A percentile compares a stretch with the other conserved stretches of the same genome.
These are phyloP conservation scores for Alloplasta piceator DNA, from an alignment of 2,888 invertebrate genomes.

Conservation along the genomic window DNA sequence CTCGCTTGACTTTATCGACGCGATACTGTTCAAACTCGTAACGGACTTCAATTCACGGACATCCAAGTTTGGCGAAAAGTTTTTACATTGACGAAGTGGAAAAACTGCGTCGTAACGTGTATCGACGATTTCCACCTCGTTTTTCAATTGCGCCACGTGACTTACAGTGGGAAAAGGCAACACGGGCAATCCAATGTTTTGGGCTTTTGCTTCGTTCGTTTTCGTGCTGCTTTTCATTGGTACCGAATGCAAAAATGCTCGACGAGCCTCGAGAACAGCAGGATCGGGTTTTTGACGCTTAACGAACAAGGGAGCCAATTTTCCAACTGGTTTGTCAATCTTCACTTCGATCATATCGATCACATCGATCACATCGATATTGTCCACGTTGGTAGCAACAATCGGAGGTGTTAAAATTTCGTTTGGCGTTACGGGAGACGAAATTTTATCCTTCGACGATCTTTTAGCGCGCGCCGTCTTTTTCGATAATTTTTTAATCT, in stretches of 20 bases:
- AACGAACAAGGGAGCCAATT: slow-evolving; percentile 88
- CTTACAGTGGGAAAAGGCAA: slow-evolving; percentile 86
- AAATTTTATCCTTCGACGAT: neutral
- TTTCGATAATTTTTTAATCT: slow-evolving; percentile 30
- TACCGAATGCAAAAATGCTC: slow-evolving; percentile 89
- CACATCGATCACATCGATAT: neutral
- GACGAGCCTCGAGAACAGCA: slow-evolving; percentile 86
- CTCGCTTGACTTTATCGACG: slow-evolving; percentile 20
- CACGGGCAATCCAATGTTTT: slow-evolving; percentile 29
- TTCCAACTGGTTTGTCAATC: slow-evolving; percentile 73
- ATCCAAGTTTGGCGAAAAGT: slow-evolving; percentile 66
- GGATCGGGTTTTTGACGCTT: slow-evolving; percentile 85
- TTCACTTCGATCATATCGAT: slow-evolving; percentile 58
- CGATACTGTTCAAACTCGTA: slow-evolving; percentile 51
- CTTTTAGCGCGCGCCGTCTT: slow-evolving; percentile 21
- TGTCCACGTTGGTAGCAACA: neutral
- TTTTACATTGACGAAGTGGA: slow-evolving; percentile 52
- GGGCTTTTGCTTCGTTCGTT: slow-evolving; percentile 84
- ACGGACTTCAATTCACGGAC: slow-evolving; percentile 67
- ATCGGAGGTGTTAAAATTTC: neutral
- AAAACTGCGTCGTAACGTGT: slow-evolving; percentile 53
- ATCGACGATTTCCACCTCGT: neutral
- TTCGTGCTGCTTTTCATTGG: slow-evolving; percentile 87
- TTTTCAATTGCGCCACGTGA: slow-evolving; percentile 86
- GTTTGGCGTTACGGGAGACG: neutral